These are phyloP conservation scores for Ceyx cyanopectus DNA, from an alignment of 2,113 vertebrate genomes.

Conservation along the genomic window DNA sequence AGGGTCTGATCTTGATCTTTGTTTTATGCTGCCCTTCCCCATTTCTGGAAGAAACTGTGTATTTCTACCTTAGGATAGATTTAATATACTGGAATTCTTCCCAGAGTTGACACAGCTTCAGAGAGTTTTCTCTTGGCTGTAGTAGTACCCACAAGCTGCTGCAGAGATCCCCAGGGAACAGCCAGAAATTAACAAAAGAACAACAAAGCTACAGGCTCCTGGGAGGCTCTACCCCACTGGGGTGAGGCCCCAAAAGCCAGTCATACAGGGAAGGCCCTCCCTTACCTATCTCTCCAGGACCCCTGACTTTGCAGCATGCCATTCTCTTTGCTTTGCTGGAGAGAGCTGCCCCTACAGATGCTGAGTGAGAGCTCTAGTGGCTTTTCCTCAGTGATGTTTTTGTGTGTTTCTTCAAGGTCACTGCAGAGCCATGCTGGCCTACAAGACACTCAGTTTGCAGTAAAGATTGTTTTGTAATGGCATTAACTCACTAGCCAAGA, in stretches of 20 bases:
- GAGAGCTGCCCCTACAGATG: neutral
- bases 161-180: neutral
- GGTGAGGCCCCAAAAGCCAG: neutral
- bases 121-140: slow-evolving; percentile 24
- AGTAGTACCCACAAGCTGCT: slow-evolving; percentile 27
- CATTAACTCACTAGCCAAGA: neutral
- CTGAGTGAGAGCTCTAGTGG: neutral
- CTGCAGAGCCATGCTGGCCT: neutral
- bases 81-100: slow-evolving; percentile 51
- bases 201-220: neutral
- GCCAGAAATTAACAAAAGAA: neutral
- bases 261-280: neutral
- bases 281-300: neutral
- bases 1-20: slow-evolving; percentile 7
- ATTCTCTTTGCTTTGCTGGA: neutral
- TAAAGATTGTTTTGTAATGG: neutral
- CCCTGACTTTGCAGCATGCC: neutral
- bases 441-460: neutral
- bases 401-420: neutral
- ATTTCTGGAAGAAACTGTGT: slow-evolving; percentile 16
- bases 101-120: slow-evolving; percentile 53
- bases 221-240: neutral
- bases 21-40: slow-evolving; percentile 9
- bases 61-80: slow-evolving; percentile 19
- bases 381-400: neutral